These are phyloP conservation scores for Pterocles orientalis DNA, from an alignment of 2,113 vertebrate species.

Conservation along the genomic window DNA sequence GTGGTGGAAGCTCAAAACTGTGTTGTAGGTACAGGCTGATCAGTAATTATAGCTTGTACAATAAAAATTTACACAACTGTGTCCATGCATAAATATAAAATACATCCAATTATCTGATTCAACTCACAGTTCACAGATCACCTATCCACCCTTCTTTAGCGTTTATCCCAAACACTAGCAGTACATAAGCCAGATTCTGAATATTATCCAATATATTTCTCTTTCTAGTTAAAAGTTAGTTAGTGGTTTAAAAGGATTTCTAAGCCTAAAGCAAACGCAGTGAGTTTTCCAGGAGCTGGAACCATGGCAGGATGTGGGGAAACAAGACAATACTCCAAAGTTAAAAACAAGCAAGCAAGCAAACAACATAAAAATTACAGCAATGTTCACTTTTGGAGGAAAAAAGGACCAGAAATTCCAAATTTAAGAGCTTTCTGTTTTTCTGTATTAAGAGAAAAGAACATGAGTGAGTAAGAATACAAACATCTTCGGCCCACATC, in stretches of 20 bases:
- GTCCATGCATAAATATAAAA: not conserved
- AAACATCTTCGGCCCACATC: not conserved
- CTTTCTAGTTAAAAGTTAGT: not conserved
- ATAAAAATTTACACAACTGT: not conserved
- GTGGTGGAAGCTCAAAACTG: not conserved
- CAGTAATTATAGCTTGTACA: not conserved
- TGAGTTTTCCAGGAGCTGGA: not conserved
- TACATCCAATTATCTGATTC: not conserved
- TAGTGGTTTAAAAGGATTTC: not conserved
- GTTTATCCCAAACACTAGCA: not conserved
- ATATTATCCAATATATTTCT: not conserved
- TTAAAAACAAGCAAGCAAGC: not conserved
- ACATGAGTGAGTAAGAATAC: not conserved
- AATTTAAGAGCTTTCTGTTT: not conserved
- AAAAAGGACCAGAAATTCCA: not conserved
- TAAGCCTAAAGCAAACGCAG: not conserved
- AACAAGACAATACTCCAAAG: not conserved
- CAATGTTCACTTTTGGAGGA: not conserved
- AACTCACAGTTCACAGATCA: not conserved
- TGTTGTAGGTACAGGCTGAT: not conserved
- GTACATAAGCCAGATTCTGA: not conserved
- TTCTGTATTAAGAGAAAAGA: not conserved
- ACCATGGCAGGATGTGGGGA: constrained; percentile 8
- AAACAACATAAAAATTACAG: not conserved
- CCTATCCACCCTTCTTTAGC: not conserved